Evolutionary conservation across 1,140 invertebrate species (phyloP), one percentile per base, ranked within the genome.

Genomic region (Drosophila malerkotliana): DNA sequence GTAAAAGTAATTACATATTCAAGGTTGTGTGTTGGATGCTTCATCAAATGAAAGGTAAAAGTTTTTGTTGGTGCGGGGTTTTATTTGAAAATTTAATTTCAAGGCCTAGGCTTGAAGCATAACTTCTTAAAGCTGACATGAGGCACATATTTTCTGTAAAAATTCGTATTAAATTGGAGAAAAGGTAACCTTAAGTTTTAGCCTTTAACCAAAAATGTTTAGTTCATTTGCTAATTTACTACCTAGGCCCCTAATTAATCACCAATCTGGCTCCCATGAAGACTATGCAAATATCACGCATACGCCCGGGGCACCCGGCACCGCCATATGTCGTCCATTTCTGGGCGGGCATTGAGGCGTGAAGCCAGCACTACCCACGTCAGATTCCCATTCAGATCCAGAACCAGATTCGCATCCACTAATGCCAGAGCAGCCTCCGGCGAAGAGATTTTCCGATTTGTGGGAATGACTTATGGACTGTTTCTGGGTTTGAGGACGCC

Each of bases 391-490:
- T 67, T 51, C 62, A 32, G 47, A 44, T 48, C 37, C 32, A 7
- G 62, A 72, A 37, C 28, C 37, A 18, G 44, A 62, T 30, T 9
- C 44, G 15, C 48, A 62, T 10, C 30, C 44, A 64, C 62, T 68
- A 68, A 66, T 68, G 61, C 48, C 62, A 37, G 49, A 28, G 32
- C 63, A 47, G n/a, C 41, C n/a, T 44, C 41, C 14, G 41, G 66
- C 63, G 32, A 24, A 48, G 67, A 71, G 67, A 69, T 71, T 71
- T 69, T 71, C 64, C 66, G 67, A 71, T 71, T 74, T 74, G 71
- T 58, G 59, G 72, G 72, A 74, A 74, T 74, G 72, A 74, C 72
- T 74, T 74, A 74, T 74, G 72, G 72, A 53, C 59, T 72, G 61
- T 57, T 62, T 62, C 54, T 45, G 41, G 63, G 15, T 15, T 49